These are phyloP conservation scores for Silurus meridionalis DNA, from an alignment of 2,113 vertebrate species.

Conservation along the genomic window DNA sequence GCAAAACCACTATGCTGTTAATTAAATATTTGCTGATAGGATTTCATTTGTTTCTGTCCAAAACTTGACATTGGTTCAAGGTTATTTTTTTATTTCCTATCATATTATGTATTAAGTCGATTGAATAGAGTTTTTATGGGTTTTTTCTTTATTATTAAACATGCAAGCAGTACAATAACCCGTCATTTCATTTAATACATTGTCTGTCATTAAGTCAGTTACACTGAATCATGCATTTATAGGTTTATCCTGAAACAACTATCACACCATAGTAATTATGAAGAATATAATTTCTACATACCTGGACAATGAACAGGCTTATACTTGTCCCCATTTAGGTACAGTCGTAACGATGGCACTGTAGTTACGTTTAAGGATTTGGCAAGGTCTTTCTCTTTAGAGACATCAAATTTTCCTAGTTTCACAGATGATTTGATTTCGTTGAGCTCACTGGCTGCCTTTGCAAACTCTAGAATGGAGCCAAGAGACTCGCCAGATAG, in stretches of 20 bases:
- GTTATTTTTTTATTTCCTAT: neutral
- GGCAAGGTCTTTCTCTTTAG: constrained; percentile 76
- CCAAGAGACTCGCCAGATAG: constrained; percentile 73
- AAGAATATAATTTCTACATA: constrained; percentile 55
- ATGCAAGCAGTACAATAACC: neutral
- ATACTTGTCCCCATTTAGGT: constrained; percentile 79
- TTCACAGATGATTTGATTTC: constrained; percentile 75
- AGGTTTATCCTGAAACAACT: neutral
- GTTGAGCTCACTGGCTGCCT: constrained; percentile 77
- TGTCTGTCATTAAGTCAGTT: neutral
- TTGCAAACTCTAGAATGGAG: constrained; percentile 74
- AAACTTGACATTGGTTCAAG: neutral
- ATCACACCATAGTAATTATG: neutral
- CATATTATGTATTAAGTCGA: neutral
- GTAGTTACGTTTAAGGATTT: constrained; percentile 74
- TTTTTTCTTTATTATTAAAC: neutral
- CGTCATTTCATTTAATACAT: neutral
- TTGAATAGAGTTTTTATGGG: neutral
- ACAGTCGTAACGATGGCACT: constrained; percentile 78
- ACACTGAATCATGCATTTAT: neutral
- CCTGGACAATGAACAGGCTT: constrained; percentile 81
- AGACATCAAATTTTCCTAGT: constrained; percentile 79
- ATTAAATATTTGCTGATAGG: neutral
- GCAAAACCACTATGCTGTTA: neutral
- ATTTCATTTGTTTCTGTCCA: neutral